Evolutionary conservation across 2,113 vertebrate genomes (phyloP), one percentile per base, ranked within the genome.

Genomic region (Gracilinanus agilis): DNA sequence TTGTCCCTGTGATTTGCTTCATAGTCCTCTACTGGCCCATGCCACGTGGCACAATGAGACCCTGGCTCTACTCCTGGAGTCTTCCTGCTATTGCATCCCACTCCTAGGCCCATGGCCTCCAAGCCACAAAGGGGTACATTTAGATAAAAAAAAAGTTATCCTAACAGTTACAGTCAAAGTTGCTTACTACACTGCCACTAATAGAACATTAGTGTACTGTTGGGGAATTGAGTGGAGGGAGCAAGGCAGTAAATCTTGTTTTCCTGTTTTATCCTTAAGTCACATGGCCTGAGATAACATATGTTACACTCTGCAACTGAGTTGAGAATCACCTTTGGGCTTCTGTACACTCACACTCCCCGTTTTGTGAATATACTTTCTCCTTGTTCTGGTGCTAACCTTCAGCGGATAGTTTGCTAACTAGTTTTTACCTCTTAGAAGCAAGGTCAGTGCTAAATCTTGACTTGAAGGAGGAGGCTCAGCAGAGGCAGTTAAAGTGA

Each of bases 381-480:
- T 40, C 9, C 67, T 34, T 58, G 27, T 61, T 56, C 89, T 94
- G 67, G 58, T 83, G 58, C 92, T 58, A 88, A 19, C 53, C 34
- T 75, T 67, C 44, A 90, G 16, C n/a, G 88, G 44, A n/a, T 55
- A 83, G n/a, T n/a, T 53, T 27, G 12, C 89, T 91, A 49, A 89
- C 40, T 49, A 95, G 29, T 92, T 95, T 53, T 90, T 0, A 53
- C 11, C 19, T 27, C 3, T 88, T 34, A 27, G 92, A 53, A 93
- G 88, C 90, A 89, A 90, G 58, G 29, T 24, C 83, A 40, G 27
- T 93, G 25, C 27, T 95, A 25, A 88, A 90, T 90, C 89, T 91
- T 93, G 53, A 56, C 93, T 95, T 56, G 54, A 1, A 93, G 54
- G 19, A 90, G n/a, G 54, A 88, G 92, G 90, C n/a, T 88, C 56